Conservation (phyloP, 2,113 vertebrate genomes). For the Oenanthe melanoleuca region DNA sequence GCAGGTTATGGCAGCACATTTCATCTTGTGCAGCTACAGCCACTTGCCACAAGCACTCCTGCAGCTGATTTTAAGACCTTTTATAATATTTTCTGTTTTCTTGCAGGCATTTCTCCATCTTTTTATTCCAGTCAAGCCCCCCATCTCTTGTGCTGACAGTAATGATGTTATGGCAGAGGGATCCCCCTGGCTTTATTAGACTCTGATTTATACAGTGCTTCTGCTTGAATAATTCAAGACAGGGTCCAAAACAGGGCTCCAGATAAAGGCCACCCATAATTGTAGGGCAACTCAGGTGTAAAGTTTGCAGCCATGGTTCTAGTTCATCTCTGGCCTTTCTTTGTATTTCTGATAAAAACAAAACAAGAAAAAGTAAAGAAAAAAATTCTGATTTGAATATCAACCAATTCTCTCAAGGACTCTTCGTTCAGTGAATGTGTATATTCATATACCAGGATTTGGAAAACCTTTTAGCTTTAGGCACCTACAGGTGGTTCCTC, state of each 20-base stretch:
- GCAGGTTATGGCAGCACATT: not conserved
- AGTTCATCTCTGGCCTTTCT: not conserved
- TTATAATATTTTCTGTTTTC: not conserved
- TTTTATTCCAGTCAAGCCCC: not conserved
- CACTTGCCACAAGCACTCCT: not conserved
- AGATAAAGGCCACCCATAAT: not conserved
- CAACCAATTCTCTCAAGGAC: not conserved
- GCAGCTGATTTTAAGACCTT: not conserved
- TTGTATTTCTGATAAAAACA: not conserved
- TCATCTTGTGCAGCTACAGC: not conserved
- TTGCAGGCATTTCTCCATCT: not conserved
- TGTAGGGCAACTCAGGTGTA: not conserved
- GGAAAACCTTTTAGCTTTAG: not conserved
- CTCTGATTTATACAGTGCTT: not conserved
- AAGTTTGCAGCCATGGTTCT: not conserved
- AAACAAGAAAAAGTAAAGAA: not conserved
- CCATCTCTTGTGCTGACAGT: not conserved
- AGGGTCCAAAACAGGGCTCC: not conserved
- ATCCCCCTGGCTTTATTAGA: not conserved
- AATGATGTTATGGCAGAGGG: not conserved
- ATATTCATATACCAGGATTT: not conserved
- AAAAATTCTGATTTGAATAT: not conserved
- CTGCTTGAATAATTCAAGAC: constrained; percentile 9
- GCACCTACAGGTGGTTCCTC: not conserved
- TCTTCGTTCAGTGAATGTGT: rapidly evolving